Base-by-base conservation (phyloP, 2,113 vertebrate species). In the Odontesthes bonariensis region DNA sequence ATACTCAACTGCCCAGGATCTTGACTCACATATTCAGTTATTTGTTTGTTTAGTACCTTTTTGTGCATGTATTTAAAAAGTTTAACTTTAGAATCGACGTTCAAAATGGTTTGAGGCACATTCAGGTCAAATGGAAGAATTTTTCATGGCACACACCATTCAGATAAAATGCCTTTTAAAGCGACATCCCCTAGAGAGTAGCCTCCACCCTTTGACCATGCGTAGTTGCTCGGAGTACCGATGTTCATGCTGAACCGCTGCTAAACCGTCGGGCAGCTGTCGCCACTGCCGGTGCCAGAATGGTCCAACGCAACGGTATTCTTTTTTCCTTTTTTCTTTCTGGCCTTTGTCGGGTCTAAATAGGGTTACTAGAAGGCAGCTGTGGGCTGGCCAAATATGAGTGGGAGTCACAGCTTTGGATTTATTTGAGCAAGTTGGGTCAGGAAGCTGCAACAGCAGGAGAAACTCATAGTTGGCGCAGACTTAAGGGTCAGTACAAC, bases 241-340 rank as follows among this genome's bases (percentile, higher is more conserved):
- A 32, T 60, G 58, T 35, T 27, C 69, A n/a, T 27, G 70, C 20
- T 65, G 67, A 77, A 46, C 65, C n/a, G 8, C 60, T 62, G 65
- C 78, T 70, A 81, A 71, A 22, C 69, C 11, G 33, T 78, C 55
- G 69, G 64, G 47, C 69, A 60, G 68, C 54, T 64, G 22, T 17
- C 58, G 1, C 59, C 0, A 4, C 20, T 14, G 52, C 62, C 58
- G 5, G 31, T 14, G 56, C 62, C 58, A 68, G 49, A 84, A 51
- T 42, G 49, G 46, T 57, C 69, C 20, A 56, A 52, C 20, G 52
- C 35, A 63, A 53, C 0, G 7, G 19, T 46, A 73, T 72, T 38
- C 17, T 40, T n/a, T 67, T 38, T 38, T 38, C 35, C 1, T 68
- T 38, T 17, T 40, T n/a, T 67, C 64, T 8, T 20, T 51, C 44